Base-by-base conservation (phyloP, 2,113 vertebrate species). In the Amazona vittata region DNA sequence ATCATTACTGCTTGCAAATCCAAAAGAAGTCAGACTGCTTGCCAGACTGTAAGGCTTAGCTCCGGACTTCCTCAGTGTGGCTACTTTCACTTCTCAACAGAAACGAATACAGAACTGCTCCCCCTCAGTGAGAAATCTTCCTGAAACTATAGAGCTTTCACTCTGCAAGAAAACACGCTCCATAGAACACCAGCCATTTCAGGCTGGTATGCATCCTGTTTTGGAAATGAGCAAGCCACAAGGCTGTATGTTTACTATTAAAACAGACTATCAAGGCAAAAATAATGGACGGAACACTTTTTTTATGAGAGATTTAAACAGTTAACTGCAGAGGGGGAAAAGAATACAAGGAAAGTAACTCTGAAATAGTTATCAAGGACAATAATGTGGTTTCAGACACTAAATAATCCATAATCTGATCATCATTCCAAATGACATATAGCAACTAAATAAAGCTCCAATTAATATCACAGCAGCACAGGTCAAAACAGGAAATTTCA, bases 81-180 rank as follows among this genome's bases (percentile, higher is more conserved):
- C 71, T 53, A 47, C 81, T 63, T 88, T 67, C 53, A 59, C 46
- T 83, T 63, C 64, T 60, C 10, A 49, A 79, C 29, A 78, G 47
- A 63, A 83, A 21, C 1, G 6, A 65, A 65, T 3, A 71, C 5
- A 65, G 59, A 94, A 11, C 33, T 1, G 0, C 24, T 47, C 22
- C 26, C 20, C 14, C 17, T 35, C 31, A 12, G 22, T 3, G 53
- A 81, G 53, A 64, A 39, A 70, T 25, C 63, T 22, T 82, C 26
- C 63, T 35, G 17, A 76, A 86, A 15, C 25, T 33, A 13, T 59
- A 26, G 1, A 47, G 41, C 11, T 46, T 5, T 25, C 63, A 43
- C 8, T 10, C 15, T 0, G 0, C 70, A 44, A 44, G 70, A 57
- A 76, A 62, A 37, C 19, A 25, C 0, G 1, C 25, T 76, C 70